Evolutionary conservation across 2,797 vertebrate genomes (phyloP).

Genomic region (Chaenodraco wilsoni): DNA sequence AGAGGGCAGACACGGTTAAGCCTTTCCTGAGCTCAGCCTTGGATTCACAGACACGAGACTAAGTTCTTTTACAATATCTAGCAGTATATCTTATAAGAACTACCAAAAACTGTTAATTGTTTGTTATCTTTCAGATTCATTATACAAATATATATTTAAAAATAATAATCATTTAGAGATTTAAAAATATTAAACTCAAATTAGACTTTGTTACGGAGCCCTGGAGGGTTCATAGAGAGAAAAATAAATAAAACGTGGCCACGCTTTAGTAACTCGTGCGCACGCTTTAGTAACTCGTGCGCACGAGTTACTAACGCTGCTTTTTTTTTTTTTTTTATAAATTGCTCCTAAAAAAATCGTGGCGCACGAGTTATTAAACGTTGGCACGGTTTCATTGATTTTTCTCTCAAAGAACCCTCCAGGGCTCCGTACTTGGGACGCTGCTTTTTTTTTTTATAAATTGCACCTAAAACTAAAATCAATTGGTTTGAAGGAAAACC

Average conservation of each 20-base stretch:
- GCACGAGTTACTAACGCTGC: too few relatives aligned
- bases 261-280: too few relatives aligned
- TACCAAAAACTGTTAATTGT: neutral
- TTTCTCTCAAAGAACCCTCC: too few relatives aligned
- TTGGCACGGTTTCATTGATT: too few relatives aligned
- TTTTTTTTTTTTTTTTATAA: too few relatives aligned
- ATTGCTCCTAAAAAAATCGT: too few relatives aligned
- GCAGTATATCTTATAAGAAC: neutral
- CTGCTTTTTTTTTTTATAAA: neutral
- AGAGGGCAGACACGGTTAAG: constrained; percentile 58
- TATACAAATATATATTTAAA: neutral
- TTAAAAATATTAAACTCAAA: neutral
- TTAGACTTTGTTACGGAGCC: too few relatives aligned
- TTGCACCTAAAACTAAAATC: neutral
- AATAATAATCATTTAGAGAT: neutral
- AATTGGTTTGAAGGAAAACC: neutral
- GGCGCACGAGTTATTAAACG: too few relatives aligned
- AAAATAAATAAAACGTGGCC: too few relatives aligned
- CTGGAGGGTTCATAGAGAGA: too few relatives aligned
- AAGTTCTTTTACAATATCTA: neutral
- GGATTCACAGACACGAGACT: neutral
- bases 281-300: too few relatives aligned
- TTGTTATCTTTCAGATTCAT: neutral
- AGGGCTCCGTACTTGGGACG: too few relatives aligned
- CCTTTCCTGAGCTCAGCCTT: neutral